Percentiles rank a stretch among this genome's conserved stretches.
Conservation (phyloP, 2,888 invertebrate species). For the Drosophila borealis region DNA sequence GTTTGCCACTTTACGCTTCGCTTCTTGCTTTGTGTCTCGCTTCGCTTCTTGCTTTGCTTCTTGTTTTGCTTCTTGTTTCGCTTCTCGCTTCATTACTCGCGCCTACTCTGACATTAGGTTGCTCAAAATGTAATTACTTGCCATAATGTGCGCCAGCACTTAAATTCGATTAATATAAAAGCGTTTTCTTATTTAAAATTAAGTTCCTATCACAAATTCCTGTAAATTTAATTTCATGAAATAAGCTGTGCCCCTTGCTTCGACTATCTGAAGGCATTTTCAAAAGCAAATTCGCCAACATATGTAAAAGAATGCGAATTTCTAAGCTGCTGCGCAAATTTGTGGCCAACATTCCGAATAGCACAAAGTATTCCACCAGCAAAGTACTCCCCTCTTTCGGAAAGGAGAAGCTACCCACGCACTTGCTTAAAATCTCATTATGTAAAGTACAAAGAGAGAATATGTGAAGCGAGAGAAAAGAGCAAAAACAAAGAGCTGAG, state of each 20-base stretch:
- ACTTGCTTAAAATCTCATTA: constrained; percentile 76
- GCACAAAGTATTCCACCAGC: constrained; percentile 10
- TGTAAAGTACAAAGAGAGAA: constrained; percentile 59
- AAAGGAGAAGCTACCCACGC: constrained; percentile 14
- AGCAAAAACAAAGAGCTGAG: constrained; percentile 60
- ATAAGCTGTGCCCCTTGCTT: neutral
- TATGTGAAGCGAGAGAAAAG: neutral
- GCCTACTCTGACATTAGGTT: neutral
- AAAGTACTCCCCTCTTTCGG: neutral
- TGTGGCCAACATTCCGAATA: constrained; percentile 43
- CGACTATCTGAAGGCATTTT: constrained; percentile 10
- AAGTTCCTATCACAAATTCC: constrained; percentile 3
- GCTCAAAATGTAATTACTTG: neutral
- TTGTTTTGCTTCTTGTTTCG: neutral
- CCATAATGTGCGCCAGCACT: neutral
- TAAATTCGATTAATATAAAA: constrained; percentile 8
- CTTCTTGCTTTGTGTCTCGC: constrained; percentile 6
- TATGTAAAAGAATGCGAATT: constrained; percentile 37
- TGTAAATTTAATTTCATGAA: neutral
- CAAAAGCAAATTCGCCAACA: constrained; percentile 21
- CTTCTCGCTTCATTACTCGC: constrained; percentile 8
- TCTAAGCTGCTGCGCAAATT: constrained; percentile 50
- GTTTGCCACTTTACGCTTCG: constrained; percentile 15
- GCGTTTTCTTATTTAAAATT: neutral
- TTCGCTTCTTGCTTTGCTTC: constrained; percentile 14